A percentile compares a stretch with the other conserved stretches of the same genome.
These are phyloP conservation scores for Rhadina sibilatrix DNA, from an alignment of 2,113 vertebrate genomes.

Conservation along the genomic window DNA sequence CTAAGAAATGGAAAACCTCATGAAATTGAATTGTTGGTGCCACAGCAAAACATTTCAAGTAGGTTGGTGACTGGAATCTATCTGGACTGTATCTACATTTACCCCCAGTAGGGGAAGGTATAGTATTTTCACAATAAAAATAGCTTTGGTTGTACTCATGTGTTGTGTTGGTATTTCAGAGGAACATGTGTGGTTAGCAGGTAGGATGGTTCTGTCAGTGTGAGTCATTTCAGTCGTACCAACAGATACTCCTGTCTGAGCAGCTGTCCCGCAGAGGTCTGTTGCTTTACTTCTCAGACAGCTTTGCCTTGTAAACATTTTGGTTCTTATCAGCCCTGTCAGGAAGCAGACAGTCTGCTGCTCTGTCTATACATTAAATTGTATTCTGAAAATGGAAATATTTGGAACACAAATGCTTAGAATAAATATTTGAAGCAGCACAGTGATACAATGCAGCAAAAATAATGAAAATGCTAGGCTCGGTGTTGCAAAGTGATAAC, in stretches of 20 bases:
- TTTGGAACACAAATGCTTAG: slow-evolving; percentile 8
- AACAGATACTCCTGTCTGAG: neutral
- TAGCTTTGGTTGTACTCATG: neutral
- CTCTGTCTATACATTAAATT: slow-evolving; percentile 45
- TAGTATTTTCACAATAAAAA: neutral
- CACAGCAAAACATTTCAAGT: neutral
- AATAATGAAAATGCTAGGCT: neutral
- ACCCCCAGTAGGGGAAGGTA: neutral
- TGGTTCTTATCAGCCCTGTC: slow-evolving; percentile 30
- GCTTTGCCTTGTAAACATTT: neutral
- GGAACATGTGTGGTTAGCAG: neutral
- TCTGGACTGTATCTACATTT: neutral
- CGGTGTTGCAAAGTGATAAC: neutral
- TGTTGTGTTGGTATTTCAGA: neutral
- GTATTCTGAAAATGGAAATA: slow-evolving; percentile 34
- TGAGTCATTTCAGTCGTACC: neutral
- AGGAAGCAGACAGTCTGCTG: slow-evolving; percentile 6
- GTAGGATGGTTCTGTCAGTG: neutral
- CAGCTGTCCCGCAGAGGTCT: slow-evolving; percentile 21
- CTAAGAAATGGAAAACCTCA: neutral
- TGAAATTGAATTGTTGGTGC: neutral
- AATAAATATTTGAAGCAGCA: slow-evolving; percentile 29
- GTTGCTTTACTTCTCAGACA: neutral
- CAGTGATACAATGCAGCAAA: neutral
- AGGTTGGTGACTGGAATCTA: neutral